Evolutionary conservation across 2,113 vertebrate species (phyloP).

Genomic region (Lophochroa leadbeateri): DNA sequence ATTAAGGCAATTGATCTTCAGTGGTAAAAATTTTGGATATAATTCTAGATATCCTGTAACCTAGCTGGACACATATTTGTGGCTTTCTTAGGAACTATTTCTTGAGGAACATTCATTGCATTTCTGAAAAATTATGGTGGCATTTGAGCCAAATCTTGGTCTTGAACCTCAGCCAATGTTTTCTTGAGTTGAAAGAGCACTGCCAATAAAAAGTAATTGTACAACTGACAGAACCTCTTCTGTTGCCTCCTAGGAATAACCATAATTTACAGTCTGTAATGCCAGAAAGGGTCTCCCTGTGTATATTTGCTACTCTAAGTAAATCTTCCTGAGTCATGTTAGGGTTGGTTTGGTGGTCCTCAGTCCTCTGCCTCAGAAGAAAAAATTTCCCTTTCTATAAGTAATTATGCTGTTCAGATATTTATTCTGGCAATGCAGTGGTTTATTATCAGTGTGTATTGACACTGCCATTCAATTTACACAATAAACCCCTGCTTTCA

Average conservation of each 20-base stretch:
- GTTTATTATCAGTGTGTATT: background rate
- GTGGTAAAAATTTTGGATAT: background rate
- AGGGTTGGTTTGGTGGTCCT: no score
- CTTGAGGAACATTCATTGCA: conserved; percentile 75
- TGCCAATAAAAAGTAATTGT: conserved; percentile 76
- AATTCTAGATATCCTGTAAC: conserved; percentile 21
- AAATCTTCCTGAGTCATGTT: no score
- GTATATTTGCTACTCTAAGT: no score
- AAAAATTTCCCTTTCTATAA: background rate
- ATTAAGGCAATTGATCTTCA: background rate
- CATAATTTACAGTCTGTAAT: conserved; percentile 55
- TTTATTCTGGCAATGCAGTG: background rate
- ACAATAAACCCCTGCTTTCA: background rate
- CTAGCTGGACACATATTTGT: conserved; percentile 62
- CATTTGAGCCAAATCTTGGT: conserved; percentile 75
- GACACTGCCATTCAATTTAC: background rate
- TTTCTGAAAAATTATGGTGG: conserved; percentile 75
- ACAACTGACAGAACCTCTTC: conserved; percentile 75
- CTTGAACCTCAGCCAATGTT: conserved; percentile 74
- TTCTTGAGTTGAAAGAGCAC: conserved; percentile 74
- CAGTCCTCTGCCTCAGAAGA: no score
- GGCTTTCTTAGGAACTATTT: conserved; percentile 76
- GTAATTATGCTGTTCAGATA: background rate
- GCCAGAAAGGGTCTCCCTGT: conserved; percentile 20
- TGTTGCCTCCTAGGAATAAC: conserved; percentile 71